Conservation (phyloP, 2,797 vertebrate genomes). For the Dipus sagitta region DNA sequence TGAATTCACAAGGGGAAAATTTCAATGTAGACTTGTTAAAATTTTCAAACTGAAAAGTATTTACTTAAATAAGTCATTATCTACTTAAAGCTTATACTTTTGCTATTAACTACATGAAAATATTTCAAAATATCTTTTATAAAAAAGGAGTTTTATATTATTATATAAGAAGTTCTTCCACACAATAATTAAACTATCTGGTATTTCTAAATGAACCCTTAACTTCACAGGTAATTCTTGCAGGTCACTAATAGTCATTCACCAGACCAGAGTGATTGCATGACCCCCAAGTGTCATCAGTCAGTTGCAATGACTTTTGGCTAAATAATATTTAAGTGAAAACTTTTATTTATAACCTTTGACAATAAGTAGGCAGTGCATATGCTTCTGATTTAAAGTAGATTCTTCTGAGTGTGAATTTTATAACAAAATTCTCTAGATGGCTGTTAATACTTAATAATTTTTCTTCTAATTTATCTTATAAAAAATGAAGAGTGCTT, state of each 20-base stretch:
- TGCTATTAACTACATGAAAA: background rate
- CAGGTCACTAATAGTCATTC: background rate
- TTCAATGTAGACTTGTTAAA: background rate
- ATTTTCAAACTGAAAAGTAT: slow-evolving; percentile 28
- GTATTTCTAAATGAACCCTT: background rate
- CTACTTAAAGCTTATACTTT: background rate
- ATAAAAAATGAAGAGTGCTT: background rate
- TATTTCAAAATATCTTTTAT: background rate
- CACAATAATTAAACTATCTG: background rate
- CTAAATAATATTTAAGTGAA: background rate
- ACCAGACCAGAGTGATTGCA: background rate
- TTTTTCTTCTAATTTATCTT: slow-evolving; percentile 12
- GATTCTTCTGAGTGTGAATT: background rate
- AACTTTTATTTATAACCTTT: slow-evolving; percentile 11
- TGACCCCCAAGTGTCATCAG: background rate
- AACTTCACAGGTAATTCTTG: background rate
- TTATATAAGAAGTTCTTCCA: background rate
- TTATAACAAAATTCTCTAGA: background rate
- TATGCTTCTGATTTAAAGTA: background rate
- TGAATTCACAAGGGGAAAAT: slow-evolving; percentile 1
- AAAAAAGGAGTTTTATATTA: background rate
- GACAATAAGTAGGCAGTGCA: background rate
- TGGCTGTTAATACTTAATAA: background rate
- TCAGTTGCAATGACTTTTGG: background rate
- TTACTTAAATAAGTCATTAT: background rate